A percentile compares a stretch with the other conserved stretches of the same genome.
phyloP scores from a whole-genome alignment of 1,140 invertebrate genomes.

The Penaeus japonicus region DNA sequence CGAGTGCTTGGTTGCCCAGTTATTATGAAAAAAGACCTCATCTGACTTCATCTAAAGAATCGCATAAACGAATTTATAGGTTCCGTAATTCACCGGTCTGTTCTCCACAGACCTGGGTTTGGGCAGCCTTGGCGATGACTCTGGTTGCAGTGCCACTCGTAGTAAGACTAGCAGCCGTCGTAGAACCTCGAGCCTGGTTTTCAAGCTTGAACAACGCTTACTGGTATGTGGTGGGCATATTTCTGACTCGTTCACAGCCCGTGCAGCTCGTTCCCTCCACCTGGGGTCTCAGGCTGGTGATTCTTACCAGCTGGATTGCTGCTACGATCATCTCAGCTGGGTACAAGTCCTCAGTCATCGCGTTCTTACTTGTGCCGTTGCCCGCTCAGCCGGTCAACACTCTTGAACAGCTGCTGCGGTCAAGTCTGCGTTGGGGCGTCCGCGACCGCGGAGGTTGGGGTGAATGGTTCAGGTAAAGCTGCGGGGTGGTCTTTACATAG shows the following conservation, averaged over 20 bases:
- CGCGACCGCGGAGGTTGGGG: slow-evolving; percentile 49
- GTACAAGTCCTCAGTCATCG: slow-evolving; percentile 46
- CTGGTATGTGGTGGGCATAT: slow-evolving; percentile 40
- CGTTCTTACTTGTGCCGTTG: slow-evolving; percentile 46
- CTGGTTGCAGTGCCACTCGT: slow-evolving; percentile 1
- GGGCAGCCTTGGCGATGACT: slow-evolving; percentile 11
- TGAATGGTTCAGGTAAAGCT: slow-evolving; percentile 47
- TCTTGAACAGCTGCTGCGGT: slow-evolving; percentile 32
- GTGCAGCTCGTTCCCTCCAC: slow-evolving; percentile 10
- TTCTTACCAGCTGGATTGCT: slow-evolving; percentile 19
- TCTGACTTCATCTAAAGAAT: no score
- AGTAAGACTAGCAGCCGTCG: background rate
- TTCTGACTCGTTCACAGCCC: slow-evolving; percentile 31
- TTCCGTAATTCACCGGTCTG: background rate
- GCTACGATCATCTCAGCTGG: slow-evolving; percentile 35
- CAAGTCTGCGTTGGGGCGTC: slow-evolving; percentile 53
- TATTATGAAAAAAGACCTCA: no score
- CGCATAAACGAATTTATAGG: no score
- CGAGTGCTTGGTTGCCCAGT: no score
- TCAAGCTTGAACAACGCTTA: background rate
- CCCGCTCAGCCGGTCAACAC: slow-evolving; percentile 36
- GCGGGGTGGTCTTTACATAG: no score
- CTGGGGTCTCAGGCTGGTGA: slow-evolving; percentile 2
- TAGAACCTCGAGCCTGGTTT: slow-evolving; percentile 25
- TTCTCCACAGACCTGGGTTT: slow-evolving; percentile 20